Evolutionary conservation across 2,888 invertebrate genomes (phyloP), one percentile per base, ranked within the genome.

Genomic region (Patella caerulea): DNA sequence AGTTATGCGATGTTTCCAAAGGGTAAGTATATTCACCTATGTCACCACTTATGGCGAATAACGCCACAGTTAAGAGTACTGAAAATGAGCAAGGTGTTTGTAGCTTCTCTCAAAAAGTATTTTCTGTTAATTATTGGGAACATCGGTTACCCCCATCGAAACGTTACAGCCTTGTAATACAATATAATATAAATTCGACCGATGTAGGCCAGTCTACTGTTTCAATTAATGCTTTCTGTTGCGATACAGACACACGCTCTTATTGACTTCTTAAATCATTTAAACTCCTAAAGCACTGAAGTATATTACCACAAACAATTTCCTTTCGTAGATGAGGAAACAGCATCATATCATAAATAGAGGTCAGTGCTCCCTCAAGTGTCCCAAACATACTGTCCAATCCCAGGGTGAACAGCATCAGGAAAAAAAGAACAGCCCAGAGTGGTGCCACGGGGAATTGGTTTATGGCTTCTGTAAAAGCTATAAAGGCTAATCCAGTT

Each of bases 311-410:
- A 79, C 85, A 85, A 34, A 85, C 77, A 15, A 88, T 74, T 79
- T 88, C 88, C 74, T 86, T 87, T 65, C 86, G 75, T 17, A 86
- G 59, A 12, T 83, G 83, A 11, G 85, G 84, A 88, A 98, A 95
- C 91, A 97, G 95, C 90, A 97, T 96, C 84, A 97, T 96, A 90
- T 98, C 98, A 90, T 98, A 97, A 77, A 98, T 95, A 74, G 97
- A 98, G 91, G 97, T 97, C 78, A 98, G 94, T 95, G 98, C 97
- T 75, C 98, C 98, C 92, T 98, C 98, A 91, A 98, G 94, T 85
- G 98, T 97, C 79, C 98, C 97, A 91, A 98, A 98, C 94, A 98
- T 98, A 75, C 97, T 97, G 82, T 98, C 98, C 73, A 98, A 93
- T 0, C 98, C 98, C 73, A 98, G 93, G 0, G 97, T 96, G 19